Conservation (phyloP, 92 coral and sea anemone genomes). For the Epizoanthus rinbou region DNA sequence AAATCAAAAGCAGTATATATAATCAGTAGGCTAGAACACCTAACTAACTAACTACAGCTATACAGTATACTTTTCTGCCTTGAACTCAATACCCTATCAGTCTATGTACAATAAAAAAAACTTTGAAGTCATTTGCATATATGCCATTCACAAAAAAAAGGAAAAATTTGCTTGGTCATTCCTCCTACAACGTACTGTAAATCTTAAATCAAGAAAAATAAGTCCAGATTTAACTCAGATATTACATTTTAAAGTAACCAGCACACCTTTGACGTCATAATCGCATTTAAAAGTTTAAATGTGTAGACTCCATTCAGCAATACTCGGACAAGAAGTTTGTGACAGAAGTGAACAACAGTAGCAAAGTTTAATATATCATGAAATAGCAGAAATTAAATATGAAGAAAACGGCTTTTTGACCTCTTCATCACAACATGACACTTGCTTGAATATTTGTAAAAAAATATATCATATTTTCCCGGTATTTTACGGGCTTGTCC, state of each 20-base stretch:
- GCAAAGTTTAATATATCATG: neutral
- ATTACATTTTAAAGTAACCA: neutral
- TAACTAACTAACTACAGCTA: no score
- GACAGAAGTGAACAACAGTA: neutral
- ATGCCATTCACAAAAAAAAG: no score
- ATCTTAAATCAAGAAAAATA: neutral
- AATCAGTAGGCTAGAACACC: no score
- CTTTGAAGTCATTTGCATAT: no score
- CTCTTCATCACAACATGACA: neutral
- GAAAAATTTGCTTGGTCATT: no score
- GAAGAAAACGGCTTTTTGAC: neutral
- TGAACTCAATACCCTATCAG: no score
- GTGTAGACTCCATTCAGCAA: neutral
- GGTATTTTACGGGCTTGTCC: constrained; percentile 25
- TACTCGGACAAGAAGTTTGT: neutral
- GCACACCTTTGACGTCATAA: constrained; percentile 13
- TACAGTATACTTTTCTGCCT: no score
- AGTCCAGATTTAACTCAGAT: neutral
- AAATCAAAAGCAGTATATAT: no score
- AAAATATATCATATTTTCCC: neutral
- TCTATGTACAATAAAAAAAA: no score
- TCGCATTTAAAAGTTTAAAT: neutral
- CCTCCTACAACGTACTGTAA: neutral
- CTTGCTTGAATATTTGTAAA: neutral
- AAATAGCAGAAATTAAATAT: neutral